A percentile compares a stretch with the other conserved stretches of the same genome.
These are phyloP conservation scores for Tetramorium bicarinatum DNA, from an alignment of 2,888 invertebrate species.

Conservation along the genomic window DNA sequence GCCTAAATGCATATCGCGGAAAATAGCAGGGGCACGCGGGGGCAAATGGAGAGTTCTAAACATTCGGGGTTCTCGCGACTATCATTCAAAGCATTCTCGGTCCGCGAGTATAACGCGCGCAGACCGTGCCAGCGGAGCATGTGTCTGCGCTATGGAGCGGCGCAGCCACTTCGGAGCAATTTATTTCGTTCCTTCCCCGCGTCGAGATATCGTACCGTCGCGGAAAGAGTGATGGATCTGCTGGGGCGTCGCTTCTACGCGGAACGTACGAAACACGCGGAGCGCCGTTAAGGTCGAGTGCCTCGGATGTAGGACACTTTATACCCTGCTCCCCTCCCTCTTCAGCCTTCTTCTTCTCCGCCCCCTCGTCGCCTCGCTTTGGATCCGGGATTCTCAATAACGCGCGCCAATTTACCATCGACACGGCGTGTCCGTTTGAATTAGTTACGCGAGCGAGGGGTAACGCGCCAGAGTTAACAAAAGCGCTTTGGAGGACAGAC, in stretches of 20 bases:
- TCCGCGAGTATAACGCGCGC: slow-evolving; percentile 8
- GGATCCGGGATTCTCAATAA: slow-evolving; percentile 36
- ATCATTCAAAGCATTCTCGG: slow-evolving; percentile 46
- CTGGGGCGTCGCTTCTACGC: slow-evolving; percentile 60
- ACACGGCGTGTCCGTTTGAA: slow-evolving; percentile 37
- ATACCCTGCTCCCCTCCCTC: slow-evolving; percentile 43
- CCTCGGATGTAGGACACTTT: slow-evolving; percentile 72
- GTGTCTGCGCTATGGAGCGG: slow-evolving; percentile 21
- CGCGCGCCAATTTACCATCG: slow-evolving; percentile 24
- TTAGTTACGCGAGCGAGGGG: slow-evolving; percentile 34
- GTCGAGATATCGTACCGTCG: slow-evolving; percentile 69
- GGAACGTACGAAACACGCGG: slow-evolving; percentile 62
- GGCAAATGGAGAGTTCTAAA: slow-evolving; percentile 32
- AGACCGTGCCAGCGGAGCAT: background rate
- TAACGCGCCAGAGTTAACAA: slow-evolving; percentile 4
- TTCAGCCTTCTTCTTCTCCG: background rate
- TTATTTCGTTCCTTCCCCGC: slow-evolving; percentile 64
- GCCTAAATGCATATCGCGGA: slow-evolving; percentile 15
- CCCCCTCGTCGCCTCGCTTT: slow-evolving; percentile 9
- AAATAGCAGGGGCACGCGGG: background rate
- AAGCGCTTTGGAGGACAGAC: background rate
- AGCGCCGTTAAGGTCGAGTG: slow-evolving; percentile 74
- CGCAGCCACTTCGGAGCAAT: slow-evolving; percentile 68
- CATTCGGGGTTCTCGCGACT: slow-evolving; percentile 33
- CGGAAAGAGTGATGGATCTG: slow-evolving; percentile 74